phyloP scores from a whole-genome alignment of 2,797 vertebrate species.

The Sparidentex hasta region DNA sequence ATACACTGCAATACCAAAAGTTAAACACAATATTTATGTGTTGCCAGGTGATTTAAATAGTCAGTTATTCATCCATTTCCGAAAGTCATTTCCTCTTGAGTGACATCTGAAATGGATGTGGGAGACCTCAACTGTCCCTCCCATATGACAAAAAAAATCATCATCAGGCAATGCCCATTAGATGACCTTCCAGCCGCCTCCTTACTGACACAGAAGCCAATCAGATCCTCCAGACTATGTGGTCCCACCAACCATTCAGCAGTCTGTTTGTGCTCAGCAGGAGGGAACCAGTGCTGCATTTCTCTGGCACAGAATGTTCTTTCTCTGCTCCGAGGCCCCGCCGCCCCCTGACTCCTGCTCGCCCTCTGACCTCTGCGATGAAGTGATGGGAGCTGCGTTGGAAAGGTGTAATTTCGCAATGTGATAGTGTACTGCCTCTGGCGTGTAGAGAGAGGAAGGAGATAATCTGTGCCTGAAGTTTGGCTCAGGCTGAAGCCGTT shows the following conservation, averaged over 20 bases:
- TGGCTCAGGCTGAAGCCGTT: constrained; percentile 19
- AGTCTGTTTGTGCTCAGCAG: constrained; percentile 81
- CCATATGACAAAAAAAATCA: neutral
- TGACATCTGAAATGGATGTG: constrained; percentile 2
- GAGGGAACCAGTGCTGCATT: constrained; percentile 87
- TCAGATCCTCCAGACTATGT: constrained; percentile 61
- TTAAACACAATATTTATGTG: too few relatives aligned
- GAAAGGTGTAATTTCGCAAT: constrained; percentile 61
- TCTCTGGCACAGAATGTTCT: constrained; percentile 86
- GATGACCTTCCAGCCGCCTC: constrained; percentile 52
- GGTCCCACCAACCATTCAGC: constrained; percentile 67
- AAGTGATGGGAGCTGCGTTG: constrained; percentile 36
- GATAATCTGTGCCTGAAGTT: constrained; percentile 35
- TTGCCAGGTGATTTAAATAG: neutral
- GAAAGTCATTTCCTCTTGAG: neutral
- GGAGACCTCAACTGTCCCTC: constrained; percentile 9
- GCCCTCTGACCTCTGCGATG: constrained; percentile 59
- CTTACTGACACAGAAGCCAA: constrained; percentile 55
- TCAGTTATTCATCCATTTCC: constrained; percentile 3
- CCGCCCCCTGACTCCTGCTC: constrained; percentile 39
- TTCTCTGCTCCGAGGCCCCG: constrained; percentile 62
- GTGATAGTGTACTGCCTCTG: constrained; percentile 41
- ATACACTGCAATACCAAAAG: neutral
- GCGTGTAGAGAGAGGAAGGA: constrained; percentile 3
- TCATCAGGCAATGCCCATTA: constrained; percentile 43